A percentile compares a stretch with the other conserved stretches of the same genome.
Conservation (phyloP, 2,113 vertebrate genomes). For the Nyctereutes procyonoides region DNA sequence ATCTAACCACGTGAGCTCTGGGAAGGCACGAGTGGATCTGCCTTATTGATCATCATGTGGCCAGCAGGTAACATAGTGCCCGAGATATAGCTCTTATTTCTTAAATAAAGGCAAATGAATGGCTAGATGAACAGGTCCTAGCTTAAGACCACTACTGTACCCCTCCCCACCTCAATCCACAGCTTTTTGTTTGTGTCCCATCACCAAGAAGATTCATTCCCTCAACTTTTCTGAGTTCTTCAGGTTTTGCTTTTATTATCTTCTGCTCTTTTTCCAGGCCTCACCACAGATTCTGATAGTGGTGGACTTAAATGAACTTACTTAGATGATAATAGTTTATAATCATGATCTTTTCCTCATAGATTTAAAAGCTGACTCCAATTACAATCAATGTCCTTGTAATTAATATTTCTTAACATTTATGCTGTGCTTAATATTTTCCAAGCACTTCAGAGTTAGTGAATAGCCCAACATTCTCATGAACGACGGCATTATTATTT, state of each 20-base stretch:
- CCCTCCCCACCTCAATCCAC: not conserved
- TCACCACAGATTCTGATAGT: not conserved
- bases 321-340: not conserved
- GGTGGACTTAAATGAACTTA: not conserved
- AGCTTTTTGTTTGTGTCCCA: not conserved
- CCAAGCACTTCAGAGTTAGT: not conserved
- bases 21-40: fast-evolving
- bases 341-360: conserved; percentile 25
- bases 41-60: not conserved
- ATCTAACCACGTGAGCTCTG: fast-evolving
- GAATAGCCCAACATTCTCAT: not conserved
- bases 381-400: not conserved
- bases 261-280: not conserved
- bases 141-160: not conserved
- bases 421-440: conserved; percentile 49
- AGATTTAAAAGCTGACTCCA: conserved; percentile 47
- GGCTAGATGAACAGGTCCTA: not conserved
- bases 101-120: not conserved
- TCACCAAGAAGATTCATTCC: not conserved
- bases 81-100: not conserved
- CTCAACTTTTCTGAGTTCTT: not conserved
- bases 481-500: not conserved
- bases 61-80: fast-evolving
- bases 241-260: not conserved
- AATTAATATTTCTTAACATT: conserved; percentile 51